Base-by-base conservation (phyloP, 2,113 vertebrate species). In the Tiliqua scincoides region DNA sequence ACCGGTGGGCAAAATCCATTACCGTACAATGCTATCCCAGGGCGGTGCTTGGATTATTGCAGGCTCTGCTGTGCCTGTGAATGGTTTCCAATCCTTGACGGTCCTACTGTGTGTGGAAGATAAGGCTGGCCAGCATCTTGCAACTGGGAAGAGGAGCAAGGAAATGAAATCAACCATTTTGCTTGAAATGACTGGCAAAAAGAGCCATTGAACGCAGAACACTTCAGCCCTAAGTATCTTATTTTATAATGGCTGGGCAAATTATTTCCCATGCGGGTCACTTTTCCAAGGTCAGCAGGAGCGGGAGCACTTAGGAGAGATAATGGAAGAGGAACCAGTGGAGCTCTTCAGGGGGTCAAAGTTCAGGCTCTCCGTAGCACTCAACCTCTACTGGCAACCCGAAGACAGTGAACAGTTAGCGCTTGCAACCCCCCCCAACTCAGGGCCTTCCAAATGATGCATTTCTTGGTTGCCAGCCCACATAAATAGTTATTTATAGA, bases 91-190 rank as follows among this genome's bases (percentile, higher is more conserved):
- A 35, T 43, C n/a, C 35, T 79, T 73, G 9, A 4, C 20, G 48
- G 68, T 25, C 14, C 5, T 67, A 14, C 77, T 0, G 2, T 4
- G 1, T 0, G 5, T 72, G n/a, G 0, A 1, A 68, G 77, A 62
- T 25, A 37, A 67, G 62, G 72, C 3, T 5, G 43, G 6, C 0
- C 30, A 59, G 77, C 48, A 4, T 57, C 32, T 71, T n/a, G 57
- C 52, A 0, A 35, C 48, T 71, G 57, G 67, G n/a, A 74, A 83
- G n/a, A 25, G 0, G 35, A 59, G 20, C 30, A 17, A 0, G 0
- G 65, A 83, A 63, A 57, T 83, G 35, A 63, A 68, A 83, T 77
- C 1, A 2, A 12, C 32, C 32, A n/a, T 20, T 5, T 0, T 27
- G 59, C 63, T 59, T 27, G 40, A 59, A 83, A 81, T 1, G 30